Conservation (phyloP, 35 echinoderm and acorn worm species). For the Apostichopus parvimensis region DNA sequence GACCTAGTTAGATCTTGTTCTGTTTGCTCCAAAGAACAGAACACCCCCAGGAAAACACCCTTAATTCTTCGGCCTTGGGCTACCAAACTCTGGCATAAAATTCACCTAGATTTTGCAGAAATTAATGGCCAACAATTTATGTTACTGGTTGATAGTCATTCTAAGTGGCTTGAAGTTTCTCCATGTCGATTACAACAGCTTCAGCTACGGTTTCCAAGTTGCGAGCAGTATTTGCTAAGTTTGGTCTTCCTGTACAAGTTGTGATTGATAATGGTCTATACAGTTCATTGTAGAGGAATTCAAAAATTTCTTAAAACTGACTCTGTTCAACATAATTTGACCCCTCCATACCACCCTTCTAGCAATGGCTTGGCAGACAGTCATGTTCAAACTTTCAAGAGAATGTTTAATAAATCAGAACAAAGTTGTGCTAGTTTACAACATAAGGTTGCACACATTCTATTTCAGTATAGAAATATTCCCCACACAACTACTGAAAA, state of each 20-base stretch:
- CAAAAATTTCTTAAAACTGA: too few species aligned
- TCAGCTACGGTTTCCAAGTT: background rate
- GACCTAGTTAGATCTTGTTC: background rate
- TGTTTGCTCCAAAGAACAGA: background rate
- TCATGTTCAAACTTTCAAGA: background rate
- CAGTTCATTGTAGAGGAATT: background rate
- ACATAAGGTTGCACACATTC: background rate
- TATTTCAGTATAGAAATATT: background rate
- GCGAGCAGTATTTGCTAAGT: slow-evolving; percentile 18
- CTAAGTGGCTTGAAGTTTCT: slow-evolving; percentile 49
- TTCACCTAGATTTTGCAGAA: slow-evolving; percentile 54
- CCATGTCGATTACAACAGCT: slow-evolving; percentile 49
- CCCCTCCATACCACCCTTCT: background rate
- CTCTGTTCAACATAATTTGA: background rate
- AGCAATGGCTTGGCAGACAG: background rate
- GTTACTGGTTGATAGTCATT: slow-evolving; percentile 49
- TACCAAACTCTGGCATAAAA: slow-evolving; percentile 11
- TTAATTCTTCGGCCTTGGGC: slow-evolving; percentile 17
- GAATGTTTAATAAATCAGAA: background rate
- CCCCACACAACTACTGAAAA: background rate
- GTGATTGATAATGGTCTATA: background rate
- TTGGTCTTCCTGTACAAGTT: slow-evolving; percentile 28
- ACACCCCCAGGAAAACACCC: background rate
- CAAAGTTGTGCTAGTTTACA: background rate
- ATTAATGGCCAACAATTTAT: slow-evolving; percentile 39